Base-by-base conservation (phyloP, 2,888 invertebrate genomes). In the Empis livida region DNA sequence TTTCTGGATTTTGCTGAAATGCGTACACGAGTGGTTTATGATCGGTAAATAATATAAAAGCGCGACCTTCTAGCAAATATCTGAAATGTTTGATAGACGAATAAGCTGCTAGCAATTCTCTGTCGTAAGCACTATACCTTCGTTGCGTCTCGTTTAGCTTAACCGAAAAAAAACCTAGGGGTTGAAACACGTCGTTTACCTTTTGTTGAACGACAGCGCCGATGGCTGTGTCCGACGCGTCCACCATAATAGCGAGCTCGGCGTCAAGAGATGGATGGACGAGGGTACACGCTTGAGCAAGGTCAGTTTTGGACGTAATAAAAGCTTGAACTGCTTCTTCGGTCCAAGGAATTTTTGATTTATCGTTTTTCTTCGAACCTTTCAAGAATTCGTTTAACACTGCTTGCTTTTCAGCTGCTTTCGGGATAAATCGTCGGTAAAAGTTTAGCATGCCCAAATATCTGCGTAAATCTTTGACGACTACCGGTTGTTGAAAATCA, bases 351-450 rank as follows among this genome's bases (percentile, higher is more conserved):
- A 51, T 44, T 10, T 20, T 38, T 10, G 43, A 30, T 20, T 16
- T 30, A 23, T 48, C 48, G 10, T 48, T 51, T 23, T 50, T 51
- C 9, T 15, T 44, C 13, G 41, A 11, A 13, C 47, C 49, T 1
- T 42, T 32, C 2, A 49, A 30, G 32, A 46, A 37, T 11, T 46
- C 16, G 6, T 11, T 20, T 1, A 51, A 32, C 11, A 32, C 42
- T 10, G 39, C 41, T 41, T 49, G 47, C 8, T 46, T 30, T 17
- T 35, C 23, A 2, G 44, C 42, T 17, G 47, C 45, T 11, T 41
- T 43, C n/a, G 44, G 40, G 10, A 48, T 31, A 31, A 43, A 43
- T 14, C 43, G 45, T 0, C 20, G 39, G 9, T 42, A 37, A 27
- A 46, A 49, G 30, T 45, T 46, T n/a, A 42, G 27, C 3, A 43